These are phyloP conservation scores for Lordiphosa stackelbergi DNA, from an alignment of 1,140 invertebrate genomes.

Conservation along the genomic window DNA sequence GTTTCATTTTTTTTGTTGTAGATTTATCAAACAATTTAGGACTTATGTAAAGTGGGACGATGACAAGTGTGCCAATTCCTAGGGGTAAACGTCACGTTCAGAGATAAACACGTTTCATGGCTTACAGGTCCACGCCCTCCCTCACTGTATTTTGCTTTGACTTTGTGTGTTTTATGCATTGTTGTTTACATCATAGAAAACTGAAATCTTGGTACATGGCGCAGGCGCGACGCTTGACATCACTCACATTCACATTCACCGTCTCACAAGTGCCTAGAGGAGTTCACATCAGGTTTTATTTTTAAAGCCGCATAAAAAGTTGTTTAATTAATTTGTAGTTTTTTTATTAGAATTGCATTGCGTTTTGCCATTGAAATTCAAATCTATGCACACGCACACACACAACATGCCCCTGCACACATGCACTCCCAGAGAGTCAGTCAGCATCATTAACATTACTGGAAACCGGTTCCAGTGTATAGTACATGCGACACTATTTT, in stretches of 20 bases:
- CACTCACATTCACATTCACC: conserved; percentile 14
- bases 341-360: conserved; percentile 39
- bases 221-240: conserved; percentile 59
- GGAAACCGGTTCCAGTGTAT: conserved; percentile 53
- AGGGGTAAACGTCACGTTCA: conserved; percentile 45
- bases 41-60: conserved; percentile 23
- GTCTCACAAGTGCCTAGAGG: neutral
- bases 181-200: conserved; percentile 53
- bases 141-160: conserved; percentile 9
- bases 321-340: conserved; percentile 45
- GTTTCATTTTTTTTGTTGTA: conserved; percentile 4
- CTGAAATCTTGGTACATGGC: conserved; percentile 14
- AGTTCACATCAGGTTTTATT: conserved; percentile 18
- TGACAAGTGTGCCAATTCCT: conserved; percentile 47
- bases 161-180: conserved; percentile 14
- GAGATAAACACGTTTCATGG: conserved; percentile 36
- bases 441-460: conserved; percentile 59
- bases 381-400: conserved; percentile 24
- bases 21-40: conserved; percentile 23
- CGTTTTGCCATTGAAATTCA: conserved; percentile 51
- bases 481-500: conserved; percentile 40
- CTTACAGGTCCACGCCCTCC: conserved; percentile 1
- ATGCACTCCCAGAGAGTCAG: conserved; percentile 5
- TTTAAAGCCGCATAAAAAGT: conserved; percentile 14
- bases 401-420: conserved; percentile 1